Percentiles rank a stretch among this genome's conserved stretches.
Evolutionary conservation across 2,797 vertebrate genomes (phyloP).

Genomic region (Falco peregrinus): DNA sequence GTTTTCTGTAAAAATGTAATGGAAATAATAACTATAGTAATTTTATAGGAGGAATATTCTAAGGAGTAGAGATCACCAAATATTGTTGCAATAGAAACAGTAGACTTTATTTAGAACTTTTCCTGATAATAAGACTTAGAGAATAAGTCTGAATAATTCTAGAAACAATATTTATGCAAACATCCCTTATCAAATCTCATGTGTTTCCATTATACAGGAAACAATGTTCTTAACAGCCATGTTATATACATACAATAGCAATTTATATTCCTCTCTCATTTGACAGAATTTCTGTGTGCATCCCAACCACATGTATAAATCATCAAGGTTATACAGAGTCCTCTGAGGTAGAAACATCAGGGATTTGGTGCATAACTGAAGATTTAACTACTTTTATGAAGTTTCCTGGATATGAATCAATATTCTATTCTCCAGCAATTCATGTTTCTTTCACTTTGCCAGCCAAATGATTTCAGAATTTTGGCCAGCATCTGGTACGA

Average conservation of each 20-base stretch:
- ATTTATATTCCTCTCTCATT: background rate
- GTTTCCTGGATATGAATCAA: conserved; percentile 41
- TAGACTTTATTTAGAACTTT: background rate
- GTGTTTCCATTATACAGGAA: background rate
- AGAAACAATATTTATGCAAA: background rate
- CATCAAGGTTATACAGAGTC: background rate
- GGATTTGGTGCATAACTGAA: conserved; percentile 30
- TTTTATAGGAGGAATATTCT: background rate
- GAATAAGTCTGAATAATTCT: background rate
- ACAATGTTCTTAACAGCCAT: background rate
- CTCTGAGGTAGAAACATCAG: background rate
- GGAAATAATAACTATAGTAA: background rate
- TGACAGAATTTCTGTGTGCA: conserved; percentile 1
- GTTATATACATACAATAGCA: background rate
- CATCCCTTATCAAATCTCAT: background rate
- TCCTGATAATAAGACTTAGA: background rate
- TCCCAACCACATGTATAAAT: conserved; percentile 36
- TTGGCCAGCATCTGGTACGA: conserved; percentile 6
- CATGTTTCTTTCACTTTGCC: conserved; percentile 24
- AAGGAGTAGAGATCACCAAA: background rate
- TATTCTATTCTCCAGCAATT: background rate
- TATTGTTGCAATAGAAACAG: background rate
- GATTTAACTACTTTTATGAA: conserved; percentile 6
- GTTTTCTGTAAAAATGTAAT: background rate
- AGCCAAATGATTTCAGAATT: conserved; percentile 30